A percentile compares a stretch with the other conserved stretches of the same genome.
phyloP scores from a whole-genome alignment of 2,113 vertebrate genomes.

The Sylvia atricapilla region DNA sequence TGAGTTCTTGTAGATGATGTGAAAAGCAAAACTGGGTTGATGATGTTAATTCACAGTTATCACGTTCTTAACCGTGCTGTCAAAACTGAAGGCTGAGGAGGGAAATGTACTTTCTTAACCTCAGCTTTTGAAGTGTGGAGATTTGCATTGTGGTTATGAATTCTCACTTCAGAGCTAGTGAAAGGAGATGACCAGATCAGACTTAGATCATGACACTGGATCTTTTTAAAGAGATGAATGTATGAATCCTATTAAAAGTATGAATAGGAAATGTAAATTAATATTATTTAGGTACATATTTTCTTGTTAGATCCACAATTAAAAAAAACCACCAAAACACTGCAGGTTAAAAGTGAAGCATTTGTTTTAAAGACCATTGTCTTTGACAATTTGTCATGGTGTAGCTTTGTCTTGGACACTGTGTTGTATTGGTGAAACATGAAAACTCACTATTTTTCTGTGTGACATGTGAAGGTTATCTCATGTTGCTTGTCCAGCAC shows the following conservation, averaged over 20 bases:
- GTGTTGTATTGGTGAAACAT: background rate
- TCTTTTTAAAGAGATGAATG: background rate
- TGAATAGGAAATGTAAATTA: background rate
- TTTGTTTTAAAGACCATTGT: background rate
- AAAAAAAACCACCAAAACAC: background rate
- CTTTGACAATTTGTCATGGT: background rate
- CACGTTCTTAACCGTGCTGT: background rate
- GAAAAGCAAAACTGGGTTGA: background rate
- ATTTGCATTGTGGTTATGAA: background rate
- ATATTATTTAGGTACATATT: background rate
- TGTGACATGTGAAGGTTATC: background rate
- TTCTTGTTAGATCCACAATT: background rate
- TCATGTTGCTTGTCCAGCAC: background rate
- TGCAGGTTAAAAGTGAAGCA: background rate
- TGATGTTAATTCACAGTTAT: background rate
- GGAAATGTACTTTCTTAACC: background rate
- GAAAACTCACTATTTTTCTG: background rate
- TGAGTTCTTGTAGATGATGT: background rate
- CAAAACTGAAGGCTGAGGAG: background rate
- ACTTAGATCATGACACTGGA: background rate
- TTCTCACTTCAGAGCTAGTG: background rate
- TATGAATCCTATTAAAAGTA: background rate
- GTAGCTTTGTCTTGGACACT: background rate
- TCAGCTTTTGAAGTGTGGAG: background rate
- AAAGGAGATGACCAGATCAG: background rate